Percentiles rank a stretch among this genome's conserved stretches.
Conservation (phyloP, 2,797 vertebrate species). For the Hydrolagus colliei region DNA sequence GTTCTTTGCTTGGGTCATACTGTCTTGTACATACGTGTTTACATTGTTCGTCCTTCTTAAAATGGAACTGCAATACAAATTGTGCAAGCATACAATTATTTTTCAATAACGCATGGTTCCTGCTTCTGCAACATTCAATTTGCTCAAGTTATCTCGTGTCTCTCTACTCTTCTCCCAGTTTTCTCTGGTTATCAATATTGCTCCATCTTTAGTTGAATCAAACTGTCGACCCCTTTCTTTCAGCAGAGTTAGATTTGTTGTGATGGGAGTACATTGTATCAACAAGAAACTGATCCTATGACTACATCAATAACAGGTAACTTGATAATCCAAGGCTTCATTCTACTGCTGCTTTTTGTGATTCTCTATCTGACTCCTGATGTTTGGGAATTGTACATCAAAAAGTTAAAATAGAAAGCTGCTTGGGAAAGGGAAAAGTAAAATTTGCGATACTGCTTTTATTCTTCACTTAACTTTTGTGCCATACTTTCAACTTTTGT, state of each 20-base stretch:
- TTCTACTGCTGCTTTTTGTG: background rate
- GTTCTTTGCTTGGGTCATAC: constrained; percentile 58
- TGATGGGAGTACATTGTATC: too few relatives aligned
- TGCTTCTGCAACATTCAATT: background rate
- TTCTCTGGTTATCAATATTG: background rate
- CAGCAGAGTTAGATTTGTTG: background rate
- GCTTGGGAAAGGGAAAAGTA: background rate
- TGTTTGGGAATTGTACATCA: background rate
- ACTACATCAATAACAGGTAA: background rate
- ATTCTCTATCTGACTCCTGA: too few relatives aligned
- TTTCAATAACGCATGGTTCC: background rate
- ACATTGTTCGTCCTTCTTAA: constrained; percentile 68
- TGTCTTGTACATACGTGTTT: constrained; percentile 68
- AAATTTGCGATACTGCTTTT: background rate
- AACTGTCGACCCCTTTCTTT: background rate
- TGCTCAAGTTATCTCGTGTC: background rate
- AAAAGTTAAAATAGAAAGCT: too few relatives aligned
- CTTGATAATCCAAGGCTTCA: background rate
- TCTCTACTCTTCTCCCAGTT: background rate
- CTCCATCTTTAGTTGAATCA: background rate
- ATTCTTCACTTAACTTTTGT: background rate
- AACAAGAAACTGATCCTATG: background rate
- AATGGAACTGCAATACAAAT: constrained; percentile 66
- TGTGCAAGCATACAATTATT: background rate
- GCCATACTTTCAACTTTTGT: background rate